Evolutionary conservation across 1,140 invertebrate species (phyloP), one percentile per base, ranked within the genome.

Genomic region (Pseudomyrmex flavicornis): DNA sequence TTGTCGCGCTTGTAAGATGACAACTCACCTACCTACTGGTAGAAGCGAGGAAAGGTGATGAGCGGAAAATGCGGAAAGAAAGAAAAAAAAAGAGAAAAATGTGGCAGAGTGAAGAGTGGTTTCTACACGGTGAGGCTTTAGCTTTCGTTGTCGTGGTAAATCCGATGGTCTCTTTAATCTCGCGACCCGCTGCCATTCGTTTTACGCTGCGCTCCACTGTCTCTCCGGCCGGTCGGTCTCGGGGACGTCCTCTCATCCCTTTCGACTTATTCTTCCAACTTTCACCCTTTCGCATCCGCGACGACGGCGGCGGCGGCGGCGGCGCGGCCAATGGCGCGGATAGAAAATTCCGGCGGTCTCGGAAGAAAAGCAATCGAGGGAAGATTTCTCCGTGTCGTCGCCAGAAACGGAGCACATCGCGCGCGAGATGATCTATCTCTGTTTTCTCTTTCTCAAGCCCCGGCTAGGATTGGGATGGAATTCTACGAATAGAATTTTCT

Each of bases 141-240:
- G 73, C 73, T 86, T 79, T 82, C 83, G 74, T 83, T 74, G 63
- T 68, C 85, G 68, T 72, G 61, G 68, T 88, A 74, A 86, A 89
- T 70, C 83, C 76, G 83, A 85, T 58, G 82, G 69, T 58, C 85
- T 80, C 84, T 88, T 89, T 89, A 89, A 89, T 89, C 84, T 86
- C 82, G 73, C 85, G 84, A 83, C 83, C 82, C 82, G 70, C 61
- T 86, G 48, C 84, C 68, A 86, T 88, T 86, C 82, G 86, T 86
- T 88, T 86, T 54, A 63, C 76, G 15, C 44, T 35, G 35, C 75
- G 52, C 75, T 79, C 75, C 44, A 48, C 76, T 48, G 74, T 68
- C 74, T 72, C 44, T 48, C 35, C 76, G 66, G 54, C 44, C 75
- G 62, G 9, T 44, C 73, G 73, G 15, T 44, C 12, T 12, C 65